These are phyloP conservation scores for Acrocera orbiculus DNA, from an alignment of 2,888 invertebrate genomes.

Conservation along the genomic window DNA sequence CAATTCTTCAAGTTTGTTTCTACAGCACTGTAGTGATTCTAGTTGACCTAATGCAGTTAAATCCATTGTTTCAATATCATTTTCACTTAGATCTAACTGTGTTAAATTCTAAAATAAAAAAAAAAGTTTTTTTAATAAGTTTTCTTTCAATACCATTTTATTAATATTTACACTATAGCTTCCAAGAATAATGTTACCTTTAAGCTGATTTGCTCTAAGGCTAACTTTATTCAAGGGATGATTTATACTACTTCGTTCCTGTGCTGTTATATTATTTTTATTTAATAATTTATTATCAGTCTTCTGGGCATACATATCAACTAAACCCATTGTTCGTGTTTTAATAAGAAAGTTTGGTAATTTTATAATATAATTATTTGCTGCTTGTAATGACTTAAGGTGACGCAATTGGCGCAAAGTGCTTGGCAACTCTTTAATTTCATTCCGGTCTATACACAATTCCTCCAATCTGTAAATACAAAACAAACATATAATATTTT, in stretches of 20 bases:
- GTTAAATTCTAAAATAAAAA: constrained; percentile 48
- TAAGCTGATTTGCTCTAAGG: constrained; percentile 55
- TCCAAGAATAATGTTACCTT: constrained; percentile 68
- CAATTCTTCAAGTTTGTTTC: constrained; percentile 57
- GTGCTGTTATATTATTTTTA: constrained; percentile 2
- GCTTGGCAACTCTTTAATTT: constrained; percentile 42
- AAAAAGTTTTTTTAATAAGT: background rate
- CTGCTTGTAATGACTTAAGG: constrained; percentile 41
- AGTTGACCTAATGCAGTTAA: constrained; percentile 61
- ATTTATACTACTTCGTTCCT: constrained; percentile 9
- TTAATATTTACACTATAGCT: constrained; percentile 53
- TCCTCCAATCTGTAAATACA: constrained; percentile 43
- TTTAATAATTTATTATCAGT: constrained; percentile 6
- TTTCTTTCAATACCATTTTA: background rate
- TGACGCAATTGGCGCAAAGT: constrained; percentile 40
- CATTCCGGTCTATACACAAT: constrained; percentile 54
- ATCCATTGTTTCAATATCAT: constrained; percentile 65
- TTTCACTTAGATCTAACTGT: constrained; percentile 68
- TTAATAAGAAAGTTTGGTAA: constrained; percentile 34
- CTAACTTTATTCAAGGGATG: constrained; percentile 53
- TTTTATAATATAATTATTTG: constrained; percentile 35
- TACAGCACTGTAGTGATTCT: constrained; percentile 57
- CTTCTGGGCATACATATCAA: constrained; percentile 14
- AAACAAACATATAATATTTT: background rate
- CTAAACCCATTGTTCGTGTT: constrained; percentile 35